Evolutionary conservation across 2,797 vertebrate genomes (phyloP), one percentile per base, ranked within the genome.

Genomic region (Xiphophorus birchmanni): DNA sequence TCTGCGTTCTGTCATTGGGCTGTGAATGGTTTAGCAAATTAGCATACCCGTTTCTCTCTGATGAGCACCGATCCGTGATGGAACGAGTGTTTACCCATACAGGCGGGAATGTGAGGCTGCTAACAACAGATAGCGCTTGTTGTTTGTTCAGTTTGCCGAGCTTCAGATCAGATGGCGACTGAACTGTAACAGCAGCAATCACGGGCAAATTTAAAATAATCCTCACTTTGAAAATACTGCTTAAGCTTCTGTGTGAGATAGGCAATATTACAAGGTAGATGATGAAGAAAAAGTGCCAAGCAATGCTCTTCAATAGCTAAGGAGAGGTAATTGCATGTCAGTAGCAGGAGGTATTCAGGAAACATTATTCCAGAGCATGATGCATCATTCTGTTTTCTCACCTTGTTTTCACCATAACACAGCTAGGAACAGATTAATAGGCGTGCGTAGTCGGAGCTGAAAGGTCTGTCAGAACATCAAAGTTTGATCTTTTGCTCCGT

Each of bases 141-240:
- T 92, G 89, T 94, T 93, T 91, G 92, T 92, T 93, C 91, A 91
- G 77, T 91, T 91, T 87, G 89, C 89, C 84, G 85, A 90, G 94
- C 84, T 90, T 90, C 84, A 87, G 90, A 94, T 95, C 91, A 90
- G 89, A 93, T 87, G 86, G 45, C 4, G 82, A 87, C 81, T 90
- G 79, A 93, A 90, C 92, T 93, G 89, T 93, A 89, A 93, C 90
- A 78, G 75, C 48, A 78, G 74, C 89, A 89, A 80, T 88, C 84
- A 89, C 74, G 79, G 83, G 83, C 84, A 93, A 37, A 89, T 92
- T 81, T 63, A 87, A 82, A 80, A 72, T 60, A 85, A 82, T 85
- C 86, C 84, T 85, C 78, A 75, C 77, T 75, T 83, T 81, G 77
- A 92, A 90, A 74, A 80, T 67, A 74, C 85, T 83, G 72, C 77